Evolutionary conservation across 2,113 vertebrate species (phyloP).

Genomic region (Centropus unirufus): DNA sequence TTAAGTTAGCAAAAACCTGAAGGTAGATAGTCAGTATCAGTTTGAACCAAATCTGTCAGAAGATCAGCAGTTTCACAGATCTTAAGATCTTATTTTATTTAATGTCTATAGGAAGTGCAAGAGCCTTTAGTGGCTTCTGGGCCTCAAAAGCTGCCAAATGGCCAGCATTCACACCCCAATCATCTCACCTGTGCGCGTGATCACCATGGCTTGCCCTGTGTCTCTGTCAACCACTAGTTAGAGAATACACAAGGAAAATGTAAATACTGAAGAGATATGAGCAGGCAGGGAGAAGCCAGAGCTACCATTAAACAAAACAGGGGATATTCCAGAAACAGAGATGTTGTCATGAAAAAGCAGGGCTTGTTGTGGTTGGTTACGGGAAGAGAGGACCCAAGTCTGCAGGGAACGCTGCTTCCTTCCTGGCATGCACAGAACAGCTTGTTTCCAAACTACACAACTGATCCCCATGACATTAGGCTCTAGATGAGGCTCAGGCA

Average conservation of each 20-base stretch:
- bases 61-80: background rate
- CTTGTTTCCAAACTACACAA: background rate
- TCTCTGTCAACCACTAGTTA: background rate
- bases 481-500: background rate
- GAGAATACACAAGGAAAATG: background rate
- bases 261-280: background rate
- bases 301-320: background rate
- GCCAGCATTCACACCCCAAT: background rate
- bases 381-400: background rate
- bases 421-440: background rate
- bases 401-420: background rate
- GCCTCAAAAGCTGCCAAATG: background rate
- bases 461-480: background rate
- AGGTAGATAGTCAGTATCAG: background rate
- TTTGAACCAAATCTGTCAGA: background rate
- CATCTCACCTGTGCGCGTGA: background rate
- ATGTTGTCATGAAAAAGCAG: background rate
- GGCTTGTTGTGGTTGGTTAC: background rate
- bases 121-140: background rate
- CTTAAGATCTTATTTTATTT: background rate
- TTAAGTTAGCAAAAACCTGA: background rate
- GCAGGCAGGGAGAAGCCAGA: background rate
- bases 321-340: background rate
- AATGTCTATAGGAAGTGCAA: background rate
- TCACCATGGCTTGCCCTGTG: background rate